Evolutionary conservation across 2,797 vertebrate species (phyloP), one percentile per base, ranked within the genome.

Genomic region (Bufotes viridis): DNA sequence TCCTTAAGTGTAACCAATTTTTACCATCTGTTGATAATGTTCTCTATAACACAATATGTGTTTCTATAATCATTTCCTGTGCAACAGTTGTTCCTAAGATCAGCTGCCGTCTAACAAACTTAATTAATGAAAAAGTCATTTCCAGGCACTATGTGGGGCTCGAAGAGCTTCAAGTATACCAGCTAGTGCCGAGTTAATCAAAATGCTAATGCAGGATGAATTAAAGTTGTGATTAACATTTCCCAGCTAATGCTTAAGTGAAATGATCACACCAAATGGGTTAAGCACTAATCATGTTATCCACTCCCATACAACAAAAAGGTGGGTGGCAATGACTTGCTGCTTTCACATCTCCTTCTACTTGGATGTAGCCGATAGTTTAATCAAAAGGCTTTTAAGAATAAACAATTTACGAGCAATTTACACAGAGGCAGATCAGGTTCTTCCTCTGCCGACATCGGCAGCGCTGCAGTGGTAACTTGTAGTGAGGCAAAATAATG

Each of bases 161-260:
- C 96, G 96, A 97, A 97, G 96, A 92, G 95, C 96, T 97, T 96
- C 95, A 96, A 98, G 97, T 97, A 94, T 91, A 93, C 94, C 95
- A 97, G 97, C 95, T 97, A 95, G 96, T 95, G 95, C 93, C 96
- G 96, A 97, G 97, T 98, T 98, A 97, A 98, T 98, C 97, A 98
- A 98, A 98, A 98, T 98, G 97, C 97, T 97, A 98, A 97, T 98
- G 96, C 95, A 94, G 95, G 96, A 96, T 97, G 98, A 98, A 98
- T 98, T 98, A 98, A 97, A 98, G 97, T 98, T 97, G 97, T 98
- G 97, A 98, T 98, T 98, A 98, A 97, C 97, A 98, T 97, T 98
- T 97, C 96, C 97, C 97, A 97, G 97, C 97, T 97, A 97, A 97
- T 96, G 96, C 95, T 97, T 97, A 94, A 97, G 95, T 97, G 96